These are phyloP conservation scores for Pararge aegeria DNA, from an alignment of 1,140 invertebrate genomes.

Conservation along the genomic window DNA sequence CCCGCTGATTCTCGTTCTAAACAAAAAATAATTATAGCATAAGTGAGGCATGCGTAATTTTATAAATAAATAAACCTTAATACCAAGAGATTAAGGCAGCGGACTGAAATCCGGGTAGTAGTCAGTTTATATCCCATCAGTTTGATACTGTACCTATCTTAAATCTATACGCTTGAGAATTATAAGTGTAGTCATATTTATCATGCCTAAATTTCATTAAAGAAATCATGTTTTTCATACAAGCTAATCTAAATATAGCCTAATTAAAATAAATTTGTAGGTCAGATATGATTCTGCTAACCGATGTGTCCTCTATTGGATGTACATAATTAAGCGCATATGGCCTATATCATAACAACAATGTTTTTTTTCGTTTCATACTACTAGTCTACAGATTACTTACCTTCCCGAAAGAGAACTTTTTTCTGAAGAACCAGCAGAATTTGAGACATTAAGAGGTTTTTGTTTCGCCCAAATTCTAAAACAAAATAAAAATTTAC, in stretches of 20 bases:
- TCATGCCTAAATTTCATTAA: too few species aligned
- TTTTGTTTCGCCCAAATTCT: slow-evolving; percentile 70
- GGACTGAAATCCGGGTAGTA: too few species aligned
- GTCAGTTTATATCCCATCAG: too few species aligned
- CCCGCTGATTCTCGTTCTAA: slow-evolving; percentile 42
- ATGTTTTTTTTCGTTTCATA: background rate
- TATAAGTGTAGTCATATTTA: too few species aligned
- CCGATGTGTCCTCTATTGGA: too few species aligned
- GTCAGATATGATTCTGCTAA: too few species aligned
- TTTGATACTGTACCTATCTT: too few species aligned
- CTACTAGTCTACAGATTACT: background rate
- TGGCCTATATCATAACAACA: too few species aligned
- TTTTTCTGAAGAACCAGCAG: slow-evolving; percentile 40
- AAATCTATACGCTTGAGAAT: too few species aligned
- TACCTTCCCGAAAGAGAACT: slow-evolving; percentile 45
- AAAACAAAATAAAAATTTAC: slow-evolving; percentile 23
- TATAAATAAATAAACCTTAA: slow-evolving; percentile 19
- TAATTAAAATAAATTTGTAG: background rate
- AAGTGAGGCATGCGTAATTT: background rate
- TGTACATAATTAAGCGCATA: too few species aligned
- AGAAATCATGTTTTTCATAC: too few species aligned
- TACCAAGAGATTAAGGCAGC: too few species aligned
- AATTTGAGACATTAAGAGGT: slow-evolving; percentile 25
- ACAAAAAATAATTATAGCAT: background rate
- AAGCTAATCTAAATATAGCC: background rate